A percentile compares a stretch with the other conserved stretches of the same genome.
Conservation (phyloP, 2,113 vertebrate species). For the Eurypyga helias region DNA sequence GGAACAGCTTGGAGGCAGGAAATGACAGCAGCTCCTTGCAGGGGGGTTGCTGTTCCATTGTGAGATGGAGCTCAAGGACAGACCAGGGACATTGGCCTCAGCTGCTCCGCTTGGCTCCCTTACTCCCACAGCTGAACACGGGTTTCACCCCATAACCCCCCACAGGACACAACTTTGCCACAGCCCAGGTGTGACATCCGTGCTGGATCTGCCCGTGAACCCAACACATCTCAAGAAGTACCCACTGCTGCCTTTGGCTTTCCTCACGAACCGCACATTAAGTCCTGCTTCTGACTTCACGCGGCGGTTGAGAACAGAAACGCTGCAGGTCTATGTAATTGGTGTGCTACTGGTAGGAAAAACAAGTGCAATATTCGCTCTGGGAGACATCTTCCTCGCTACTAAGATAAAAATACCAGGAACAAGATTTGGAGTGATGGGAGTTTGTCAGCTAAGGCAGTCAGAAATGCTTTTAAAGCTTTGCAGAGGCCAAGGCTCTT, state of each 20-base stretch:
- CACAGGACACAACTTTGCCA: not conserved
- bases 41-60: not conserved
- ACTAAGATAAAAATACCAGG: not conserved
- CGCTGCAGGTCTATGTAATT: not conserved
- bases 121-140: not conserved
- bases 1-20: not conserved
- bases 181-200: not conserved
- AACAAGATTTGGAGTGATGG: not conserved
- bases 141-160: not conserved
- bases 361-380: not conserved
- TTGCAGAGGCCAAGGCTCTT: not conserved
- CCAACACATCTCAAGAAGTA: not conserved
- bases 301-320: not conserved
- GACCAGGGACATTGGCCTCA: not conserved
- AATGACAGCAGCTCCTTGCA: not conserved
- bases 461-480: not conserved
- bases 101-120: not conserved
- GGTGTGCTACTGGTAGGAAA: not conserved
- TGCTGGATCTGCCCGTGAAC: rapidly evolving
- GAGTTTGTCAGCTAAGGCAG: not conserved
- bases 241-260: not conserved
- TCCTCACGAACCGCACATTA: not conserved
- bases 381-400: not conserved
- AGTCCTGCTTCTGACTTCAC: not conserved
- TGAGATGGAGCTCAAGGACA: not conserved